A percentile compares a stretch with the other conserved stretches of the same genome.
phyloP scores from a whole-genome alignment of 2,797 vertebrate genomes.

The Phoxinus dragarum region DNA sequence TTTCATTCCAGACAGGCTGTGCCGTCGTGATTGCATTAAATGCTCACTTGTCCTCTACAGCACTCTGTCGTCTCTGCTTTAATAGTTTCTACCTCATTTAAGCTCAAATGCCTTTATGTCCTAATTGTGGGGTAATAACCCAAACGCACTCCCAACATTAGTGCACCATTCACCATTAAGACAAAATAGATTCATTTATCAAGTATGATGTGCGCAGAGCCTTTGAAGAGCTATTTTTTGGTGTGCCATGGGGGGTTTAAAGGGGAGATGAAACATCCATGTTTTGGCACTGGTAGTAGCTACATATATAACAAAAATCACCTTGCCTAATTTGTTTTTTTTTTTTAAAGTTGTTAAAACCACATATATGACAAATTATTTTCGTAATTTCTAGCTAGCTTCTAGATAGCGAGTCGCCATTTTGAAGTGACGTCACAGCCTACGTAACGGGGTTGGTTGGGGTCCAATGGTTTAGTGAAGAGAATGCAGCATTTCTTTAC shows the following conservation, averaged over 20 bases:
- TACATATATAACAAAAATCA: too few species aligned
- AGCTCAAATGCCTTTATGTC: conserved; percentile 70
- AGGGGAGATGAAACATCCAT: too few species aligned
- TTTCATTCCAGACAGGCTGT: conserved; percentile 56
- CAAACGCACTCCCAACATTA: conserved; percentile 70
- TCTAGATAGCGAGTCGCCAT: too few species aligned
- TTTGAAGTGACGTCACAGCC: too few species aligned
- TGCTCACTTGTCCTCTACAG: conserved; percentile 62
- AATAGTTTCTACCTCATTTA: conserved; percentile 74
- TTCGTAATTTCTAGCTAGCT: too few species aligned
- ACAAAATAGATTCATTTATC: conserved; percentile 68
- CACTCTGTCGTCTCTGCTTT: conserved; percentile 50
- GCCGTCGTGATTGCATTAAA: conserved; percentile 58
- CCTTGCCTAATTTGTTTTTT: too few species aligned
- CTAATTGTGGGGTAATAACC: conserved; percentile 79
- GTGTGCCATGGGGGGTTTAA: conserved; percentile 60
- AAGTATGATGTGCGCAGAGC: conserved; percentile 16
- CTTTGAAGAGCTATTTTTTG: conserved; percentile 65
- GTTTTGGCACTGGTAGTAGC: too few species aligned
- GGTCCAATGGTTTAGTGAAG: too few species aligned
- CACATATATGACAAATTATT: too few species aligned
- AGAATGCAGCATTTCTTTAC: too few species aligned
- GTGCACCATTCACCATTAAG: conserved; percentile 73
- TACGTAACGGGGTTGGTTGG: too few species aligned
- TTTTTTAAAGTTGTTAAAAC: too few species aligned